Conservation (phyloP, 2,113 vertebrate genomes). For the Petaurus breviceps region DNA sequence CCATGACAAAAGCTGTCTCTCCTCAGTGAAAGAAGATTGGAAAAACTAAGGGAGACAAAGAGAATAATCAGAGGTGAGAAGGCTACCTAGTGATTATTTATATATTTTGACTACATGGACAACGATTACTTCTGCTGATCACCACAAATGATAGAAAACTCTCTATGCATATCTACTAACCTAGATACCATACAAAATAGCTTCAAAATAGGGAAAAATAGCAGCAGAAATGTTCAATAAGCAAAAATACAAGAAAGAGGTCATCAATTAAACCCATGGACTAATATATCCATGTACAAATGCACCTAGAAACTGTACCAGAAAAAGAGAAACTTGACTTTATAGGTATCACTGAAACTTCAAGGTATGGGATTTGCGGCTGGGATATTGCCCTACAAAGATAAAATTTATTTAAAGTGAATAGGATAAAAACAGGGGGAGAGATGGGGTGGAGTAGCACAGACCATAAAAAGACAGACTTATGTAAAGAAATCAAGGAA, state of each 20-base stretch:
- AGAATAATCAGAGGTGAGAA: not conserved
- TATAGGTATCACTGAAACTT: not conserved
- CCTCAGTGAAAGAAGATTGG: not conserved
- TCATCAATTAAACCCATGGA: not conserved
- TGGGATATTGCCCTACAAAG: not conserved
- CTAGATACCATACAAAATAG: not conserved
- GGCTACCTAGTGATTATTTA: not conserved
- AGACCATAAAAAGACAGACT: too few relatives aligned
- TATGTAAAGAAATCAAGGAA: not conserved
- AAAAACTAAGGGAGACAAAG: not conserved
- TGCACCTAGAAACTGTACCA: not conserved
- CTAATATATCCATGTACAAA: not conserved
- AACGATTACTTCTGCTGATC: not conserved
- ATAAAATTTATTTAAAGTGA: not conserved
- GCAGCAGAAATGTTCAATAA: not conserved
- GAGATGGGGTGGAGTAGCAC: not conserved
- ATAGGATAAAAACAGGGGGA: not conserved
- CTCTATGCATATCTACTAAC: not conserved
- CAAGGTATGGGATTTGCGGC: not conserved
- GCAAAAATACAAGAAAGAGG: not conserved
- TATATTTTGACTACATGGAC: not conserved
- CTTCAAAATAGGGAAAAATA: not conserved
- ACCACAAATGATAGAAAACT: not conserved
- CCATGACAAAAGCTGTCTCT: not conserved
- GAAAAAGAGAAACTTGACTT: not conserved